A percentile compares a stretch with the other conserved stretches of the same genome.
These are phyloP conservation scores for Phyto melanocephala DNA, from an alignment of 2,888 invertebrate genomes.

Conservation along the genomic window DNA sequence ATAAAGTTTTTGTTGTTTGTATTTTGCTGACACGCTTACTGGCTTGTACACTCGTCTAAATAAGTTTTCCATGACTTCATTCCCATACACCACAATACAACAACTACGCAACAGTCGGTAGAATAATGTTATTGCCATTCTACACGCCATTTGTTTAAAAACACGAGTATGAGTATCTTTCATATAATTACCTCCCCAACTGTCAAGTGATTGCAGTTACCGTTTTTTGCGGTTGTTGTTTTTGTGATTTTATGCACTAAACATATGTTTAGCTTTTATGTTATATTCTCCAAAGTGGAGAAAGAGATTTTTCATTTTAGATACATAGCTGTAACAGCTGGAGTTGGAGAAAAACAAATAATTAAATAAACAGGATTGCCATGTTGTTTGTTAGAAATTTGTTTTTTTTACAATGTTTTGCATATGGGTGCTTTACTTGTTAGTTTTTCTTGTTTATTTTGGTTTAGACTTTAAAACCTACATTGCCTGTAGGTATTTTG, in stretches of 20 bases:
- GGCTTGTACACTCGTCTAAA: constrained; percentile 37
- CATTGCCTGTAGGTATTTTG: too few species aligned
- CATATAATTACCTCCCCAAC: constrained; percentile 42
- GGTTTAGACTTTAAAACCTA: constrained; percentile 29
- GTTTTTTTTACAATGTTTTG: constrained; percentile 30
- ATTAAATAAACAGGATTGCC: constrained; percentile 42
- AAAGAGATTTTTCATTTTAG: background rate
- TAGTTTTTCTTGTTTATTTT: background rate
- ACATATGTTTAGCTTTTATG: constrained; percentile 26
- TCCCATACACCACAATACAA: constrained; percentile 48
- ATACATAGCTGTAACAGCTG: constrained; percentile 57
- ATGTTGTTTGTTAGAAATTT: constrained; percentile 21
- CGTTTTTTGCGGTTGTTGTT: background rate
- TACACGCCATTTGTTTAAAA: constrained; percentile 30
- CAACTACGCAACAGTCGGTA: background rate
- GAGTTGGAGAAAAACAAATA: background rate
- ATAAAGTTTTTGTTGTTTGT: constrained; percentile 6
- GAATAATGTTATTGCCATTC: constrained; percentile 25
- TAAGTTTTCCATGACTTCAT: constrained; percentile 64
- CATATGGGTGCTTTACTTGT: background rate
- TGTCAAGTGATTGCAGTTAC: constrained; percentile 45
- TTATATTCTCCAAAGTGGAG: background rate
- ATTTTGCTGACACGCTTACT: constrained; percentile 63
- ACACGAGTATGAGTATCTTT: background rate
- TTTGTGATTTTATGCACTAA: constrained; percentile 21